These are phyloP conservation scores for Stenichneumon culpator DNA, from an alignment of 2,888 invertebrate species.

Conservation along the genomic window DNA sequence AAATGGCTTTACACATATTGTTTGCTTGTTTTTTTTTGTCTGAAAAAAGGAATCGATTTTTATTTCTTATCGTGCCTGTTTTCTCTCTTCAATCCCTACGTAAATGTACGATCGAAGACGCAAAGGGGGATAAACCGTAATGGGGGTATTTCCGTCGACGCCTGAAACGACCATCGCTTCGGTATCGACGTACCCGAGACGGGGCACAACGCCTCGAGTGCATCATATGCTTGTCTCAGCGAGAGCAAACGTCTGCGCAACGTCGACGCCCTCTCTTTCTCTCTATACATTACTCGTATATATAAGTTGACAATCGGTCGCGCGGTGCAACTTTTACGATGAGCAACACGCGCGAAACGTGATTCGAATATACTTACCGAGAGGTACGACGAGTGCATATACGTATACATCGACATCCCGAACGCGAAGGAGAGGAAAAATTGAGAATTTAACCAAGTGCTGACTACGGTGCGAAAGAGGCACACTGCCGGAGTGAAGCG, in stretches of 20 bases:
- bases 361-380: conserved; percentile 67
- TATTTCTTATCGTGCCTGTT: no score
- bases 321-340: conserved; percentile 64
- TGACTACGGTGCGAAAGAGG: conserved; percentile 62
- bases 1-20: no score
- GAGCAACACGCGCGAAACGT: conserved; percentile 69
- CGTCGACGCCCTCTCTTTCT: conserved; percentile 1
- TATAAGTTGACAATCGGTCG: conserved; percentile 40
- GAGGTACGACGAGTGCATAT: conserved; percentile 35
- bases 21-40: no score
- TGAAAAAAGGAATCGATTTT: no score
- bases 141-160: neutral
- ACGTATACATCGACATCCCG: conserved; percentile 13
- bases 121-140: no score
- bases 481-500: neutral
- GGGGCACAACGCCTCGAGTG: conserved; percentile 46
- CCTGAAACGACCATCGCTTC: conserved; percentile 47
- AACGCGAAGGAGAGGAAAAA: conserved; percentile 42
- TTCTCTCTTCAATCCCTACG: no score
- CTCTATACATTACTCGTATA: conserved; percentile 42
- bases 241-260: conserved; percentile 19
- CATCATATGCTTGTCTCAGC: neutral
- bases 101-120: no score
- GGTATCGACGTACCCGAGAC: conserved; percentile 33
- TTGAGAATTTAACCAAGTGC: conserved; percentile 70